Base-by-base conservation (phyloP, 1,140 invertebrate species). In the Hyphantria cunea region DNA sequence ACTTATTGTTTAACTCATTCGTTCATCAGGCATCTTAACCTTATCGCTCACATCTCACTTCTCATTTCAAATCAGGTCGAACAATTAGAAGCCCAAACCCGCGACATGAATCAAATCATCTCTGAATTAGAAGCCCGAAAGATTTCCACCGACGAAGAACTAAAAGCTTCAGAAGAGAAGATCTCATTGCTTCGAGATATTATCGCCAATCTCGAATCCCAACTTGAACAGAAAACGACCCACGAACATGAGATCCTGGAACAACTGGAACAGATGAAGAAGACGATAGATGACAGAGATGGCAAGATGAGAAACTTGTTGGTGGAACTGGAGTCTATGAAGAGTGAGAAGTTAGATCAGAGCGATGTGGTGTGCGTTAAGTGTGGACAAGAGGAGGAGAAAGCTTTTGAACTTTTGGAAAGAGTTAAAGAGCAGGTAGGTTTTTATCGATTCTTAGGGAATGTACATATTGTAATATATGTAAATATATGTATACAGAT, bases 161-260 rank as follows among this genome's bases (percentile, higher is more conserved):
- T 95, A 0, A 94, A 95, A 80, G 92, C 93, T 2, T 93, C 94
- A 0, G 90, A 94, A 11, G 94, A 95, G 8, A 96, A 96, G 79
- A 93, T 96, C 13, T 91, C 91, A 60, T 90, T 95, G 6, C 84
- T 96, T 3, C 91, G 95, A 33, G 95, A 97, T 37, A 95, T 96
- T 48, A 96, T 97, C 42, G 82, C 90, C 0, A 95, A 96, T 63
- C 82, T 96, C 32, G 96, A 97, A 73, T 89, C 86, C 7, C 94
- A 96, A 67, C 78, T 96, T 0, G 94, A 95, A 70, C 82, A 85
- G 6, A 95, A 95, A 78, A 79, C 90, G 15, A 73, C 88, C 2
- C 76, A 93, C 32, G 92, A 94, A 69, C 77, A 62, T 0, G 81
- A 90, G 14, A 76, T 90, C 13, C 31, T 88, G 12, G 67, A 86